Evolutionary conservation across 35 echinoderm and acorn worm species (phyloP).

Genomic region (Lytechinus pictus): DNA sequence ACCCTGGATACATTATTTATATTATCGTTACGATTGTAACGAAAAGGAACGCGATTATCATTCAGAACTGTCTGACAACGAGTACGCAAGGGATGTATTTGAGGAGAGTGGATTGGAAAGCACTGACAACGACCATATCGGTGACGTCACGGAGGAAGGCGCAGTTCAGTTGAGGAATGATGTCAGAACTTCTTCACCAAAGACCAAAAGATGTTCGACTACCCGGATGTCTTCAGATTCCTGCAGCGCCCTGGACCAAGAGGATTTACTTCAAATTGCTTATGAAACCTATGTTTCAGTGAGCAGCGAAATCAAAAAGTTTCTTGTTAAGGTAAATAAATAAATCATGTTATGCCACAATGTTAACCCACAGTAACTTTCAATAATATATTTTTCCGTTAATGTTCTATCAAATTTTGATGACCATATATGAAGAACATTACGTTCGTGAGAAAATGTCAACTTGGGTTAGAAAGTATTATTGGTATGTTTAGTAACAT

Average conservation of each 20-base stretch:
- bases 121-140: not conserved
- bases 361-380: no score
- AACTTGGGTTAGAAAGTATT: no score
- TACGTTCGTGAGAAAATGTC: no score
- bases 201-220: not conserved
- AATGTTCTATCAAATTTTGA: no score
- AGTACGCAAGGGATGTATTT: not conserved
- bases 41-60: not conserved
- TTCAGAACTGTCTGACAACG: not conserved
- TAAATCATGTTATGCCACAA: no score
- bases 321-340: not conserved
- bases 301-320: constrained; percentile 27
- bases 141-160: not conserved
- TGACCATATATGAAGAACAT: no score
- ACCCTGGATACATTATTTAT: no score
- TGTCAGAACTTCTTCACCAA: not conserved
- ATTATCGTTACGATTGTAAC: not conserved
- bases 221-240: not conserved
- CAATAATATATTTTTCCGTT: no score
- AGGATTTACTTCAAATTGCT: not conserved
- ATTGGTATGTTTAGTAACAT: no score
- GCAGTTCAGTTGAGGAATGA: not conserved
- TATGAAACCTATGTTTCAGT: constrained; percentile 12
- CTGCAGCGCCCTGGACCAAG: not conserved
- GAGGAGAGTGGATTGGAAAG: not conserved